Evolutionary conservation across 2,888 invertebrate genomes (phyloP).

Genomic region (Hirtodrosophila confusa): DNA sequence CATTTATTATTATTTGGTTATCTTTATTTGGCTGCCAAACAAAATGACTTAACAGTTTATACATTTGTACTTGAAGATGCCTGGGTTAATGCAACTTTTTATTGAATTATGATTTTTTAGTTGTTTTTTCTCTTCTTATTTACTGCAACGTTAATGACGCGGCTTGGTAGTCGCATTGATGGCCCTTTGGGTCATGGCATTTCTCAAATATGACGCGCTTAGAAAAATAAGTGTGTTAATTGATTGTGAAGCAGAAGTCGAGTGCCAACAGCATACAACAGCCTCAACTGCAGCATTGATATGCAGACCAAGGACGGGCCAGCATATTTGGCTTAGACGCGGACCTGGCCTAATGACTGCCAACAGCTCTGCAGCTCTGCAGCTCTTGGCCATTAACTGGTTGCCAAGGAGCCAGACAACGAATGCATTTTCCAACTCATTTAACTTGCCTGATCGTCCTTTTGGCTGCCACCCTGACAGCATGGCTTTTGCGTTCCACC

Average conservation of each 20-base stretch:
- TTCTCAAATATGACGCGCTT: slow-evolving; percentile 6
- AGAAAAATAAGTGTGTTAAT: slow-evolving; percentile 38
- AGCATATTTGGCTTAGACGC: slow-evolving; percentile 23
- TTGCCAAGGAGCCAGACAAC: slow-evolving; percentile 31
- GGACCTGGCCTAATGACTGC: slow-evolving; percentile 39
- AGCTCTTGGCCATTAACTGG: slow-evolving; percentile 46
- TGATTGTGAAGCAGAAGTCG: slow-evolving; percentile 32
- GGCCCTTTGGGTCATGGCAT: slow-evolving; percentile 60
- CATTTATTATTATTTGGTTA: slow-evolving; percentile 40
- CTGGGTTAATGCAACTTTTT: slow-evolving; percentile 25
- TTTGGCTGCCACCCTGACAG: slow-evolving; percentile 20
- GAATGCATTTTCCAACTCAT: slow-evolving; percentile 64
- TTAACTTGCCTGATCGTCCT: slow-evolving; percentile 51
- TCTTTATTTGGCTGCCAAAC: slow-evolving; percentile 15
- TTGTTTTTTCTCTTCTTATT: background rate
- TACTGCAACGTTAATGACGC: slow-evolving; percentile 27
- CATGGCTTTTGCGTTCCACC: slow-evolving; percentile 23
- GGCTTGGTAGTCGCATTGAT: slow-evolving; percentile 5
- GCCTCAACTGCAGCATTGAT: slow-evolving; percentile 3
- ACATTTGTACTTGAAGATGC: slow-evolving; percentile 19
- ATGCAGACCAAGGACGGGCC: slow-evolving; percentile 20
- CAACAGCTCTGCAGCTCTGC: slow-evolving; percentile 11
- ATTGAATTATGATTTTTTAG: background rate
- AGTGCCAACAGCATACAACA: slow-evolving; percentile 35
- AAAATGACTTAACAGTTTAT: slow-evolving; percentile 45